phyloP scores from a whole-genome alignment of 2,113 vertebrate genomes.

The Aptenodytes forsteri region DNA sequence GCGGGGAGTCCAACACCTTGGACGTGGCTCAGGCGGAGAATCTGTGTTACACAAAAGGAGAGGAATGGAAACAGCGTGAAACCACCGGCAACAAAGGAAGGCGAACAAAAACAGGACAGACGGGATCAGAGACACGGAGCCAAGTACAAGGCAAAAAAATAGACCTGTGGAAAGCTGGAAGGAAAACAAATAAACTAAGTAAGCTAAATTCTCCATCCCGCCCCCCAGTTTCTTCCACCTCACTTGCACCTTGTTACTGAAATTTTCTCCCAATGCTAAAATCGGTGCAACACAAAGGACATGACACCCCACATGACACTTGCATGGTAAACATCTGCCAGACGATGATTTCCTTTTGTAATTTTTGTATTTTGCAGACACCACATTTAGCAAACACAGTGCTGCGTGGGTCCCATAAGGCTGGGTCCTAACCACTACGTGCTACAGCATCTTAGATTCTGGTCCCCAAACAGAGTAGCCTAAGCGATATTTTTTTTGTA shows the following conservation, averaged over 20 bases:
- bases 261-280: background rate
- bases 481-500: background rate
- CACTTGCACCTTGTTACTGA: background rate
- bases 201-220: background rate
- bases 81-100: conserved; percentile 16
- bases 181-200: conserved; percentile 15
- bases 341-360: background rate
- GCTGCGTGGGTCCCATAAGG: background rate
- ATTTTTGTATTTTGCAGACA: background rate
- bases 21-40: conserved; percentile 18
- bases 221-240: background rate
- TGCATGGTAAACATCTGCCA: background rate
- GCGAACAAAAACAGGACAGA: conserved; percentile 45
- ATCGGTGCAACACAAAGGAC: background rate
- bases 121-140: background rate
- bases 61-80: conserved; percentile 31
- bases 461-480: background rate
- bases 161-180: conserved; percentile 10
- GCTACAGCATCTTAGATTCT: background rate
- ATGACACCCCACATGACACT: background rate
- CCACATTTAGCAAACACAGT: background rate
- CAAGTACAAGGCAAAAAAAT: conserved; percentile 6
- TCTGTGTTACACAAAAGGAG: conserved; percentile 11
- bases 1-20: conserved; percentile 52
- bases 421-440: background rate